A percentile compares a stretch with the other conserved stretches of the same genome.
phyloP scores from a whole-genome alignment of 2,113 vertebrate species.

The Chamaetylas fuelleborni region DNA sequence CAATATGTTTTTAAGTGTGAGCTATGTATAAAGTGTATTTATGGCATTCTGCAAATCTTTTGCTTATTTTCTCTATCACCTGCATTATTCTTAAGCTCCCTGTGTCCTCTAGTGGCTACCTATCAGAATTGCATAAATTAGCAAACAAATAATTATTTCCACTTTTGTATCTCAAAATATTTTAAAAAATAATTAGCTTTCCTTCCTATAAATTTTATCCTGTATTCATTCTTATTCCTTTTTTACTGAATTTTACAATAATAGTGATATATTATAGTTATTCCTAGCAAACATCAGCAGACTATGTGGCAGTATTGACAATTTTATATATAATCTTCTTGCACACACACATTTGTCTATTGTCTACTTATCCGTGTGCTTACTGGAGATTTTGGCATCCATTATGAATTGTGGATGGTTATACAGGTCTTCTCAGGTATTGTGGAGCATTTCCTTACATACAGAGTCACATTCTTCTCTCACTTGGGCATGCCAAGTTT shows the following conservation, averaged over 20 bases:
- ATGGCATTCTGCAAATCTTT: not conserved
- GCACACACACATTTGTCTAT: not conserved
- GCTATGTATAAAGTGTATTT: not conserved
- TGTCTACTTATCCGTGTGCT: not conserved
- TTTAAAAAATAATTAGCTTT: not conserved
- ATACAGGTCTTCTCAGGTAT: not conserved
- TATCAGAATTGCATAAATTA: not conserved
- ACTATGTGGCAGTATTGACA: not conserved
- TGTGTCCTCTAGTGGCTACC: constrained; percentile 9
- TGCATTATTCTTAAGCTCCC: not conserved
- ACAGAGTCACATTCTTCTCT: not conserved
- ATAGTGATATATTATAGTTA: not conserved
- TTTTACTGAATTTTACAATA: not conserved
- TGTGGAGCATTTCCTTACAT: not conserved
- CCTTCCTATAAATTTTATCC: not conserved
- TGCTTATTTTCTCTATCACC: not conserved
- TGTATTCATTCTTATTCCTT: not conserved
- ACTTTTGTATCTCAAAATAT: not conserved
- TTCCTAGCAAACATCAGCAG: not conserved
- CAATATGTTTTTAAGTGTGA: not conserved
- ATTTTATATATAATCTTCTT: not conserved
- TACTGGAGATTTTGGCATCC: not conserved
- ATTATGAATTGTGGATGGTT: not conserved
- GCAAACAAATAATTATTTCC: not conserved
- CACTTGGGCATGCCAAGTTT: not conserved